Conservation (phyloP, 2,797 vertebrate genomes). For the Myotis myotis region DNA sequence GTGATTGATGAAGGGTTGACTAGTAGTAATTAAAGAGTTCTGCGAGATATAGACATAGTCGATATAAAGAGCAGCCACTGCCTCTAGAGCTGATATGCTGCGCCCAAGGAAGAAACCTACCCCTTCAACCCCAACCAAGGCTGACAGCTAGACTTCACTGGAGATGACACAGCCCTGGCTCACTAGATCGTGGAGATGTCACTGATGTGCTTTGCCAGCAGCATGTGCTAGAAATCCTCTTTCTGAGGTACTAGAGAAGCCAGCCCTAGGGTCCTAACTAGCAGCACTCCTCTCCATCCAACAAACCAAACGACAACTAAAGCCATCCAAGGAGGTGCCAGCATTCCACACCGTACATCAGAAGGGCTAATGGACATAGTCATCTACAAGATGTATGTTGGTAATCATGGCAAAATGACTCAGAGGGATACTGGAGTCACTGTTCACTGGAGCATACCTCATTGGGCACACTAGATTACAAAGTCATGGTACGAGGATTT, state of each 20-base stretch:
- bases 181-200: neutral
- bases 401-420: neutral
- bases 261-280: neutral
- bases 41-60: neutral
- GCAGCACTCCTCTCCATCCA: neutral
- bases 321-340: too few species aligned
- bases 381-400: neutral
- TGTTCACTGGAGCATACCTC: neutral
- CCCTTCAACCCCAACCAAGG: fast-evolving
- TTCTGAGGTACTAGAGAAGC: neutral
- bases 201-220: neutral
- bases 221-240: neutral
- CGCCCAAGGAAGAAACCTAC: neutral
- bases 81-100: neutral
- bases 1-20: neutral
- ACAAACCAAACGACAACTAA: too few species aligned
- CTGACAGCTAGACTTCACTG: neutral
- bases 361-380: neutral
- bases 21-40: neutral
- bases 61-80: neutral
- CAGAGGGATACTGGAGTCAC: neutral
- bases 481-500: neutral
- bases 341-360: neutral
- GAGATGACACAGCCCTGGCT: neutral
- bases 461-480: neutral